Percentiles rank a stretch among this genome's conserved stretches.
Evolutionary conservation across 2,113 vertebrate genomes (phyloP).

Genomic region (Burhinus bistriatus): DNA sequence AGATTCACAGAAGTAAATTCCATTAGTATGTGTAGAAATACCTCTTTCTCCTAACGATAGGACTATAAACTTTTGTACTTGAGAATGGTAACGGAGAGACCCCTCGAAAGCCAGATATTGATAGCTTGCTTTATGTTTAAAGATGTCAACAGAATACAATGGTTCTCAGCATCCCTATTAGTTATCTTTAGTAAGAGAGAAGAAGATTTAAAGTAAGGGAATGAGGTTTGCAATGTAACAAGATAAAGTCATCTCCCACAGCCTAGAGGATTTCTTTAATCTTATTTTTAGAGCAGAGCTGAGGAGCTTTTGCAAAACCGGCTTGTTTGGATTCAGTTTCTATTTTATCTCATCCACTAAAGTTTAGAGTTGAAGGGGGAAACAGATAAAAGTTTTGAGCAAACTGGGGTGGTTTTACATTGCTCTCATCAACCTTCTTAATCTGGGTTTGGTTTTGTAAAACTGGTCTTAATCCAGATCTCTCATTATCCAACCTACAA

Average conservation of each 20-base stretch:
- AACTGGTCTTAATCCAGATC: background rate
- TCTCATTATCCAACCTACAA: background rate
- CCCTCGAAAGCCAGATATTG: slow-evolving; percentile 40
- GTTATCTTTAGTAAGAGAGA: slow-evolving; percentile 69
- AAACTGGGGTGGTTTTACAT: slow-evolving; percentile 45
- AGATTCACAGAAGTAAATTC: slow-evolving; percentile 56
- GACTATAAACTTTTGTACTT: slow-evolving; percentile 50
- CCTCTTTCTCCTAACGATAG: slow-evolving; percentile 34
- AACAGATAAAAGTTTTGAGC: slow-evolving; percentile 67
- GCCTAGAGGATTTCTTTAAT: slow-evolving; percentile 67
- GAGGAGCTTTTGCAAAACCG: slow-evolving; percentile 60
- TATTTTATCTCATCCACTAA: slow-evolving; percentile 48
- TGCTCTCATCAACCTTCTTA: slow-evolving; percentile 42
- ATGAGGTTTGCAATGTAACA: slow-evolving; percentile 62
- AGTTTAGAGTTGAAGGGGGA: slow-evolving; percentile 38
- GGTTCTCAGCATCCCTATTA: slow-evolving; percentile 65
- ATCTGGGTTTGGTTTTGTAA: slow-evolving; percentile 49
- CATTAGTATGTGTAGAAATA: slow-evolving; percentile 52
- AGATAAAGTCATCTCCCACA: slow-evolving; percentile 66
- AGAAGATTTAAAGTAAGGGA: slow-evolving; percentile 67
- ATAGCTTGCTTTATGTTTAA: slow-evolving; percentile 63
- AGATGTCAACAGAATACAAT: slow-evolving; percentile 62
- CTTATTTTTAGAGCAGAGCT: slow-evolving; percentile 60
- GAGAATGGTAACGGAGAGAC: background rate
- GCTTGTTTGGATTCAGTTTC: slow-evolving; percentile 58